These are phyloP conservation scores for Amia ocellicauda DNA, from an alignment of 2,113 vertebrate genomes.

Conservation along the genomic window DNA sequence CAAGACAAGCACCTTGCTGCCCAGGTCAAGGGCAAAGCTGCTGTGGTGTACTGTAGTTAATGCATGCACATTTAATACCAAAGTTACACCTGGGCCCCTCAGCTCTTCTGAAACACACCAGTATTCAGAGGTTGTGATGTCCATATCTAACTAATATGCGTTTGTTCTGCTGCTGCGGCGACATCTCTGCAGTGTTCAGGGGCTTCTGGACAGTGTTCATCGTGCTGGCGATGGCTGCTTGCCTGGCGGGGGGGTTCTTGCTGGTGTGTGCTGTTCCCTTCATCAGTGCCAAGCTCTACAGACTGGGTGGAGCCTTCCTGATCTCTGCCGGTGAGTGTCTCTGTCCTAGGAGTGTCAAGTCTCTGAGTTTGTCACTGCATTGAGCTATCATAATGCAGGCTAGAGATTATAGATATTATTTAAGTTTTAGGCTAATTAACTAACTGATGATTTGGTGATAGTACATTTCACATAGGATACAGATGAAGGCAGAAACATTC, in stretches of 20 bases:
- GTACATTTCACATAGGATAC: too few relatives aligned
- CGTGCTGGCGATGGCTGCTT: constrained; percentile 57
- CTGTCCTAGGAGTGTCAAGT: background rate
- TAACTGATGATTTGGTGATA: too few relatives aligned
- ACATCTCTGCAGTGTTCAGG: constrained; percentile 70
- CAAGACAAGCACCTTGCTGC: background rate
- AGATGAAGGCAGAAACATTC: too few relatives aligned
- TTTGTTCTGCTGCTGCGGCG: constrained; percentile 37
- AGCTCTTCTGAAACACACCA: too few relatives aligned
- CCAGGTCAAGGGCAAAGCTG: too few relatives aligned
- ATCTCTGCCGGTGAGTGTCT: constrained; percentile 66
- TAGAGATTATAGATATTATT: too few relatives aligned
- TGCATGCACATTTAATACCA: too few relatives aligned
- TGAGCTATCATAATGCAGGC: too few relatives aligned
- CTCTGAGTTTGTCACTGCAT: background rate
- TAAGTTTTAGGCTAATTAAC: too few relatives aligned
- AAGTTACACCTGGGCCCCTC: too few relatives aligned
- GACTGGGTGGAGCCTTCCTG: constrained; percentile 71
- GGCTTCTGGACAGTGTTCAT: constrained; percentile 84
- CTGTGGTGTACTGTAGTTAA: background rate
- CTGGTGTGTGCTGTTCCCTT: constrained; percentile 79
- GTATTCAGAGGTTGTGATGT: too few relatives aligned
- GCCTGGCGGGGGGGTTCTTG: constrained; percentile 70
- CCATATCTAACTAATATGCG: too few relatives aligned
- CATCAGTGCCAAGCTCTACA: constrained; percentile 66